These are phyloP conservation scores for Mycalesis mineus DNA, from an alignment of 2,888 invertebrate genomes.

Conservation along the genomic window DNA sequence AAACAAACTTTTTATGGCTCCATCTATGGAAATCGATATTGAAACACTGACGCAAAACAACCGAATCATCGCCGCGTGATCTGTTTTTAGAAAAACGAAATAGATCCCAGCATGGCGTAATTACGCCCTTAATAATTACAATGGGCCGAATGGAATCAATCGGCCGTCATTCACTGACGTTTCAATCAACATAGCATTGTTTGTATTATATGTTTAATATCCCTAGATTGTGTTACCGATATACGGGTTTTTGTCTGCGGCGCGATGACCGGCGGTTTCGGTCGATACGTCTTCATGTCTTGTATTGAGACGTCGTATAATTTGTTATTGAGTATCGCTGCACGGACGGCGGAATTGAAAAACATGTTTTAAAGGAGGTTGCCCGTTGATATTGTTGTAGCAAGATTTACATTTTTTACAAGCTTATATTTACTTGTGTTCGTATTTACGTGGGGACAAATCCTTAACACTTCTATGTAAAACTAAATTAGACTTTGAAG, in stretches of 20 bases:
- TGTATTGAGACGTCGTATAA: slow-evolving; percentile 58
- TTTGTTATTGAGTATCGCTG: slow-evolving; percentile 59
- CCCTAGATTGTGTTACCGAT: slow-evolving; percentile 76
- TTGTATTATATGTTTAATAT: slow-evolving; percentile 75
- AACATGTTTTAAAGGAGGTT: slow-evolving; percentile 17
- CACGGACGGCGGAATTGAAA: slow-evolving; percentile 23
- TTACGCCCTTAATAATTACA: slow-evolving; percentile 74
- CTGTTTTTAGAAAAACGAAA: slow-evolving; percentile 60
- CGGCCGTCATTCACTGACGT: slow-evolving; percentile 72
- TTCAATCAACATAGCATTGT: slow-evolving; percentile 76
- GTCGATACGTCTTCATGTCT: slow-evolving; percentile 27
- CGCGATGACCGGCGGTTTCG: slow-evolving; percentile 46
- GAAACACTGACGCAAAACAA: slow-evolving; percentile 50
- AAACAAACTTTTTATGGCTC: slow-evolving; percentile 31
- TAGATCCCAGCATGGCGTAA: slow-evolving; percentile 70
- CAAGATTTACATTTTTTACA: background rate
- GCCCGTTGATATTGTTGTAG: background rate
- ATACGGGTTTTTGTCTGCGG: slow-evolving; percentile 47
- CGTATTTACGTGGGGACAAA: too few relatives aligned
- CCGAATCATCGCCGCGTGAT: slow-evolving; percentile 66
- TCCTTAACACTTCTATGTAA: too few relatives aligned
- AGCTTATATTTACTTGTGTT: too few relatives aligned
- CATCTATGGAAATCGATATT: slow-evolving; percentile 61
- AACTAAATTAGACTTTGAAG: too few relatives aligned
- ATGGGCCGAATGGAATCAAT: slow-evolving; percentile 67